Evolutionary conservation across 2,888 invertebrate genomes (phyloP).

Genomic region (Thereva unica): DNA sequence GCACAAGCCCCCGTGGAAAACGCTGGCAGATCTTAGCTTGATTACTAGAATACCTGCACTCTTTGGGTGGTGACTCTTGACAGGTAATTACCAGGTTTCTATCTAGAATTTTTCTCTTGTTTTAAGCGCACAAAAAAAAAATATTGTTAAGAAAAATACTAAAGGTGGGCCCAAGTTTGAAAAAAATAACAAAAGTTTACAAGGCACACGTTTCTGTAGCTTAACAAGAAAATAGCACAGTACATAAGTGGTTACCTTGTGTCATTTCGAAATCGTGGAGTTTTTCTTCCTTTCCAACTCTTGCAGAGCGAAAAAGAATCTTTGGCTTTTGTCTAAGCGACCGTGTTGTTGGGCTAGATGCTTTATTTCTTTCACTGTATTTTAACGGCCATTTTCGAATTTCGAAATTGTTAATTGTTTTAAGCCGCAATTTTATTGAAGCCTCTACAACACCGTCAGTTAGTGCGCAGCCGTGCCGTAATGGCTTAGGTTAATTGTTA

Average conservation of each 20-base stretch:
- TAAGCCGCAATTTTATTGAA: conserved; percentile 11
- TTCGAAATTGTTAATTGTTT: neutral
- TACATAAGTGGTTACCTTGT: neutral
- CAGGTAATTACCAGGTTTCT: conserved; percentile 7
- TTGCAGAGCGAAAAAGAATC: no score
- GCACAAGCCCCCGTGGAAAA: no score
- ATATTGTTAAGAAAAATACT: no score
- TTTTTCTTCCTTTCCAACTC: no score
- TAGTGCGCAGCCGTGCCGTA: neutral
- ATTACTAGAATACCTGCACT: no score
- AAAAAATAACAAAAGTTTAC: no score
- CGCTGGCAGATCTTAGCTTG: no score
- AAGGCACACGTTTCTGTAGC: neutral
- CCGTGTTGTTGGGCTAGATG: neutral
- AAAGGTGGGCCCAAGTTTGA: no score
- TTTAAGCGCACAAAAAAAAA: no score
- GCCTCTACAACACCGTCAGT: neutral
- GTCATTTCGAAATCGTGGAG: neutral
- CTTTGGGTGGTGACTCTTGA: neutral
- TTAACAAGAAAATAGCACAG: neutral
- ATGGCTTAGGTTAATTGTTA: neutral
- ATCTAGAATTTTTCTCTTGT: conserved; percentile 3
- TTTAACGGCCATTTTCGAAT: conserved; percentile 13
- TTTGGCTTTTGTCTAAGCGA: neutral
- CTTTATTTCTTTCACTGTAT: conserved; percentile 6